phyloP scores from a whole-genome alignment of 2,113 vertebrate genomes.

The Galemys pyrenaicus region DNA sequence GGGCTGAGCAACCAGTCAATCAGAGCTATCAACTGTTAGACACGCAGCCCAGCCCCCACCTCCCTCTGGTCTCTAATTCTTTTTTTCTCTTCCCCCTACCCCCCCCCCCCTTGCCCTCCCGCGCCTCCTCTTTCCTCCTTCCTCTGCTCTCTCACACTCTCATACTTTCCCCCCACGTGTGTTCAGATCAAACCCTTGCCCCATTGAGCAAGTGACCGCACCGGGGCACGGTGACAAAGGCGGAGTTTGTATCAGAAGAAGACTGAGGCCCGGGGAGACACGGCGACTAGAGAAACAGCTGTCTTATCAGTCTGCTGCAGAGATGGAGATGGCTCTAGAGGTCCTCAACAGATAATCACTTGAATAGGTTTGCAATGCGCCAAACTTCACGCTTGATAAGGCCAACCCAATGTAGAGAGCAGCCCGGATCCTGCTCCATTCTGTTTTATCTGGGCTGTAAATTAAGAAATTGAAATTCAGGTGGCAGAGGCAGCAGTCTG shows the following conservation, averaged over 20 bases:
- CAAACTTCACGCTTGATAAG: constrained; percentile 88
- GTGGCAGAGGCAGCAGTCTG: constrained; percentile 79
- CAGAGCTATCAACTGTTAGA: constrained; percentile 53
- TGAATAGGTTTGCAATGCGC: constrained; percentile 87
- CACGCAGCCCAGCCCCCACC: constrained; percentile 65
- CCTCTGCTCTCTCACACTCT: neutral
- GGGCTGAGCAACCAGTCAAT: constrained; percentile 77
- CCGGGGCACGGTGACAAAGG: constrained; percentile 84
- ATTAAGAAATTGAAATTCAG: constrained; percentile 89
- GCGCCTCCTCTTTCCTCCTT: neutral
- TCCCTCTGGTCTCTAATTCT: constrained; percentile 47
- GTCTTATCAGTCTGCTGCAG: constrained; percentile 90
- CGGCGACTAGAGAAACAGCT: constrained; percentile 85
- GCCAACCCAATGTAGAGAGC: constrained; percentile 80
- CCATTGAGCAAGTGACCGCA: constrained; percentile 82
- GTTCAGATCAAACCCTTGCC: constrained; percentile 82
- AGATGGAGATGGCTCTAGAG: constrained; percentile 88
- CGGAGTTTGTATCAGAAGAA: constrained; percentile 83
- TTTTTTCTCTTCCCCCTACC: neutral
- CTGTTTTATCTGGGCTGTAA: constrained; percentile 84
- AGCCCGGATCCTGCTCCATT: constrained; percentile 81
- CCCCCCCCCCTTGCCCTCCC: neutral
- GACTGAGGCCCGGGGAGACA: constrained; percentile 82
- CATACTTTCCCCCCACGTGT: constrained; percentile 69
- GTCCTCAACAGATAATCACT: constrained; percentile 89